These are phyloP conservation scores for Ptilodon capucinus DNA, from an alignment of 2,888 invertebrate genomes.

Conservation along the genomic window DNA sequence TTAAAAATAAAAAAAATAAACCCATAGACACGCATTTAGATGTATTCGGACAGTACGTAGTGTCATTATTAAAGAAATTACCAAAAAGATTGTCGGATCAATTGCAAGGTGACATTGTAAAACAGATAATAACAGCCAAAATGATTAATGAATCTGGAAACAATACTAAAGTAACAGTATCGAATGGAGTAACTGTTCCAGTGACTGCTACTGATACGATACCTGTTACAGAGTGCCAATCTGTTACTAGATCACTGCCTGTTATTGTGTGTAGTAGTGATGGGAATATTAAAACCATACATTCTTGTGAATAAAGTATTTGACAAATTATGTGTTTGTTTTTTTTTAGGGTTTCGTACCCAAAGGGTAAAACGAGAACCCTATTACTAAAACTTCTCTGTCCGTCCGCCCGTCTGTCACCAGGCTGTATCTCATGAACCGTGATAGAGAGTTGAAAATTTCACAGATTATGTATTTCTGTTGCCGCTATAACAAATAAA, in stretches of 20 bases:
- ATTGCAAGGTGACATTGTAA: conserved; percentile 46
- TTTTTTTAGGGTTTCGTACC: neutral
- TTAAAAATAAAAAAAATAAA: neutral
- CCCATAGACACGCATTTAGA: conserved; percentile 25
- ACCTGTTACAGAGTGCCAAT: neutral
- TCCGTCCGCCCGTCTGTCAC: too few species aligned
- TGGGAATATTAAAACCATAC: neutral
- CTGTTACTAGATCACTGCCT: neutral
- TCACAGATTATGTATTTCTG: too few species aligned
- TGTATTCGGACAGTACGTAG: conserved; percentile 45
- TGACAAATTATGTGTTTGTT: neutral
- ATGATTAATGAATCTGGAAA: conserved; percentile 1
- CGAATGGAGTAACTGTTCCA: too few species aligned
- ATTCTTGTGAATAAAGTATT: neutral
- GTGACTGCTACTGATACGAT: neutral
- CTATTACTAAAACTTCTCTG: too few species aligned
- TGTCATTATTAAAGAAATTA: conserved; percentile 41
- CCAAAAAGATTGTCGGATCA: conserved; percentile 39
- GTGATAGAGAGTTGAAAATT: too few species aligned
- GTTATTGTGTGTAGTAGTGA: neutral
- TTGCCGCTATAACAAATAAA: too few species aligned
- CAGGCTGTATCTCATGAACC: too few species aligned
- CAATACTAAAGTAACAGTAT: neutral
- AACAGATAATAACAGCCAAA: conserved; percentile 26
- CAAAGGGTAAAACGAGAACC: too few species aligned